phyloP scores from a whole-genome alignment of 2,888 invertebrate genomes.

The Sylvicola cinctus region DNA sequence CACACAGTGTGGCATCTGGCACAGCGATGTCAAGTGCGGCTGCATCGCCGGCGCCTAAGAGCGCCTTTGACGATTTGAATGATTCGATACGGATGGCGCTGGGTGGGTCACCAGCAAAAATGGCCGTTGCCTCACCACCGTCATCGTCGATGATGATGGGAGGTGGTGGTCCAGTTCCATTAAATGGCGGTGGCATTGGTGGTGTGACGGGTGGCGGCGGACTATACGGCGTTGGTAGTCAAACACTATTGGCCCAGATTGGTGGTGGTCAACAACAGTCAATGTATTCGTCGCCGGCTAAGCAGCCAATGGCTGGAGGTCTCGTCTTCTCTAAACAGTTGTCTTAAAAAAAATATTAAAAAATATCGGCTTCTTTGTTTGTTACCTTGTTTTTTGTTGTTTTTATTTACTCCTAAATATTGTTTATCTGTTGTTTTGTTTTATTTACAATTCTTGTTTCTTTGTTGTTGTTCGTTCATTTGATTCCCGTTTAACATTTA shows the following conservation, averaged over 20 bases:
- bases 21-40: constrained; percentile 18
- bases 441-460: constrained; percentile 9
- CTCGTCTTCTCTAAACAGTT: constrained; percentile 6
- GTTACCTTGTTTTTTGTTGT: constrained; percentile 18
- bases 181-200: neutral
- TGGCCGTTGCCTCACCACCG: no score
- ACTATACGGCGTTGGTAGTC: constrained; percentile 2
- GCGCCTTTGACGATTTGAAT: constrained; percentile 46
- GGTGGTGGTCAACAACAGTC: constrained; percentile 7
- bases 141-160: no score
- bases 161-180: no score
- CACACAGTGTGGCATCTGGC: constrained; percentile 15
- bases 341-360: no score
- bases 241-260: constrained; percentile 13
- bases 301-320: constrained; percentile 27
- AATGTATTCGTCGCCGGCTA: constrained; percentile 24
- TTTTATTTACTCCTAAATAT: constrained; percentile 7
- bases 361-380: constrained; percentile 15
- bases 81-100: constrained; percentile 46
- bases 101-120: constrained; percentile 25
- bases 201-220: neutral
- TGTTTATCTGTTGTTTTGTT: constrained; percentile 6
- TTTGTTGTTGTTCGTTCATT: constrained; percentile 8
- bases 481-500: constrained; percentile 5
- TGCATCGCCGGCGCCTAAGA: constrained; percentile 26